Conservation (phyloP, 2,888 invertebrate species). For the Mesochorus sp. region DNA sequence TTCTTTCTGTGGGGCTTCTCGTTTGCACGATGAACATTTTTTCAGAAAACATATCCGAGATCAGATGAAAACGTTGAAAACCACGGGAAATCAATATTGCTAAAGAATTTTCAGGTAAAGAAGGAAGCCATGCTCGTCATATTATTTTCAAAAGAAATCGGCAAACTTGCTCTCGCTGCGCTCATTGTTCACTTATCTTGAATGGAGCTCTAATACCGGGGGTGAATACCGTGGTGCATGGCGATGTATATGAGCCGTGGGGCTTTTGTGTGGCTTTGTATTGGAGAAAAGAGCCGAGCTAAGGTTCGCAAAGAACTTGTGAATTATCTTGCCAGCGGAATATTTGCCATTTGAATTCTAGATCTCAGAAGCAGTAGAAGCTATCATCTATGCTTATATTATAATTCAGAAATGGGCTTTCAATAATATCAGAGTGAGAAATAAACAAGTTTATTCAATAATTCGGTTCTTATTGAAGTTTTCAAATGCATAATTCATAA, state of each 20-base stretch:
- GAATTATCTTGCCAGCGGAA: background rate
- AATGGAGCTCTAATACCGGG: conserved; percentile 18
- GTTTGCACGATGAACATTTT: conserved; percentile 29
- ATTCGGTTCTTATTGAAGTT: too few species aligned
- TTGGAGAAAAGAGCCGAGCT: conserved; percentile 3
- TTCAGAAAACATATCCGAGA: conserved; percentile 28
- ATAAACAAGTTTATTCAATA: too few species aligned
- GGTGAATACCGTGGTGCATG: background rate
- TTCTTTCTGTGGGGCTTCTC: conserved; percentile 2
- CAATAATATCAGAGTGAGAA: too few species aligned
- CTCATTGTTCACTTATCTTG: conserved; percentile 3
- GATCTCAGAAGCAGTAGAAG: background rate
- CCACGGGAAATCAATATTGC: background rate
- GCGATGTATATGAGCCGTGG: background rate
- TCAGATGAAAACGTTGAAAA: background rate
- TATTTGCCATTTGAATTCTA: conserved; percentile 8
- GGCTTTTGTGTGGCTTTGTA: background rate
- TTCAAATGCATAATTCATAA: too few species aligned
- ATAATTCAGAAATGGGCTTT: too few species aligned
- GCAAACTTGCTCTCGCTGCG: background rate
- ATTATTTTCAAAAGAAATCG: conserved; percentile 15
- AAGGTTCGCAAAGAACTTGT: background rate
- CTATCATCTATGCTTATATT: too few species aligned
- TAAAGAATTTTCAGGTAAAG: conserved; percentile 23
- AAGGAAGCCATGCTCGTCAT: background rate